phyloP scores from a whole-genome alignment of 2,888 invertebrate species.

The Lepidonotus clava region DNA sequence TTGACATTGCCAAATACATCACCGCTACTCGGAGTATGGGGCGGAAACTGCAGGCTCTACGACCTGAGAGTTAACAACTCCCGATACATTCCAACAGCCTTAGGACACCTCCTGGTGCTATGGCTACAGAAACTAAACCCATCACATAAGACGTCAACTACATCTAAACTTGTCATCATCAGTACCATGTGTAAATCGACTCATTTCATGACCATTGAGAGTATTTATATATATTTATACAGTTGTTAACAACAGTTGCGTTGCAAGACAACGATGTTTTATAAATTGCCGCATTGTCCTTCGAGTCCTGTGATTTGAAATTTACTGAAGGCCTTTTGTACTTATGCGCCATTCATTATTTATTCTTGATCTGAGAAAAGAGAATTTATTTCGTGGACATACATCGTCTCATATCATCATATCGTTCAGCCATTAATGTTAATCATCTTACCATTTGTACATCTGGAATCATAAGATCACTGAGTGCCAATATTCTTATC shows the following conservation, averaged over 20 bases:
- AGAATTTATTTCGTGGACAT: no score
- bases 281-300: no score
- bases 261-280: not conserved
- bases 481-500: no score
- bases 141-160: not conserved
- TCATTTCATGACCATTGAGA: not conserved
- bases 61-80: conserved; percentile 9
- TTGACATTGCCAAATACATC: conserved; percentile 63
- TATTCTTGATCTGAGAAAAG: no score
- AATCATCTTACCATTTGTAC: not conserved
- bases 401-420: no score
- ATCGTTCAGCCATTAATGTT: not conserved
- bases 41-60: not conserved
- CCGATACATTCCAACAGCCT: not conserved
- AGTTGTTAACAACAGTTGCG: not conserved
- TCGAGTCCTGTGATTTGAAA: conserved; percentile 8
- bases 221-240: conserved; percentile 5
- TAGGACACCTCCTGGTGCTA: not conserved
- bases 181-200: not conserved
- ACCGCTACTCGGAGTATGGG: conserved; percentile 43
- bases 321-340: no score
- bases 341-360: no score
- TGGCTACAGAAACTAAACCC: not conserved
- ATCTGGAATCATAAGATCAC: no score
- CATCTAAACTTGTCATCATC: no score